Percentiles rank a stretch among this genome's conserved stretches.
These are phyloP conservation scores for Neodiprion pinetum DNA, from an alignment of 1,140 invertebrate genomes.

Conservation along the genomic window DNA sequence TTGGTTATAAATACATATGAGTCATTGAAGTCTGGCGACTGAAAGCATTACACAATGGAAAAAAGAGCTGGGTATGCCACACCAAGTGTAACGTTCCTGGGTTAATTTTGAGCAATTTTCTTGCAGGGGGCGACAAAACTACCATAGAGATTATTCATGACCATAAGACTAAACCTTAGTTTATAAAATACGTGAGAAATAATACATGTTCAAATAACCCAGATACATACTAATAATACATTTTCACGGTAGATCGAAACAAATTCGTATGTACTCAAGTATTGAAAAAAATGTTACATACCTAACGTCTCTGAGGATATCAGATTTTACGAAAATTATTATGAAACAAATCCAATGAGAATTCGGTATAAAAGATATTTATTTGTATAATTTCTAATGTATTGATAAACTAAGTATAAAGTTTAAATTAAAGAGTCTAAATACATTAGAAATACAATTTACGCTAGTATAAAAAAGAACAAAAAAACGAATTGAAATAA, in stretches of 20 bases:
- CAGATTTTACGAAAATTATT: not conserved
- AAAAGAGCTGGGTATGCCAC: no score
- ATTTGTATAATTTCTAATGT: conserved; percentile 6
- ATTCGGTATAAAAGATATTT: not conserved
- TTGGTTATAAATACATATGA: no score
- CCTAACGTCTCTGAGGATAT: no score
- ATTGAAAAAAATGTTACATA: no score
- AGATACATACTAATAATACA: conserved; percentile 23
- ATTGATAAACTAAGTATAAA: not conserved
- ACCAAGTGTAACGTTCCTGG: no score
- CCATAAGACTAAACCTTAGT: conserved; percentile 40
- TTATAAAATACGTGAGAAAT: conserved; percentile 40
- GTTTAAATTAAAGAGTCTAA: conserved; percentile 35
- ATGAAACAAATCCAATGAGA: conserved; percentile 1
- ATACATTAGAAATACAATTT: conserved; percentile 39
- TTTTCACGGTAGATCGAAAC: not conserved
- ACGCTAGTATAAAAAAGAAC: conserved; percentile 39
- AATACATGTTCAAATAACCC: conserved; percentile 17
- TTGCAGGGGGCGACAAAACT: conserved; percentile 32
- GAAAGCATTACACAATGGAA: no score
- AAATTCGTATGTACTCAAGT: not conserved
- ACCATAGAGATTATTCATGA: conserved; percentile 39
- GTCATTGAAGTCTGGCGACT: no score
- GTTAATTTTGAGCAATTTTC: not conserved
- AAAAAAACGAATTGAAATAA: conserved; percentile 41